These are phyloP conservation scores for Lepidonotus clava DNA, from an alignment of 2,888 invertebrate genomes.

Conservation along the genomic window DNA sequence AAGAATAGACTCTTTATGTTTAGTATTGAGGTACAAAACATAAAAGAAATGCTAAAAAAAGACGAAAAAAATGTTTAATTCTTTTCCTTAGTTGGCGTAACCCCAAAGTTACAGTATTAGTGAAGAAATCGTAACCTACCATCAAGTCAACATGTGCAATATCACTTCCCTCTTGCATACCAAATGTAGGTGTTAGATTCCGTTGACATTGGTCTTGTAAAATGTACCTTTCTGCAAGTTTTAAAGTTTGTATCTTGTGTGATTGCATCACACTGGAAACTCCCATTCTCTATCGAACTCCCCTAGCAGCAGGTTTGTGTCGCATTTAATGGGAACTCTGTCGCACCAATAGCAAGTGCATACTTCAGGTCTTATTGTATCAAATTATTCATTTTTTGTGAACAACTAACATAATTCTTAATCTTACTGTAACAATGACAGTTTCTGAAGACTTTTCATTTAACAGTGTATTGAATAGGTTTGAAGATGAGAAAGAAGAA, in stretches of 20 bases:
- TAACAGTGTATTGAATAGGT: no score
- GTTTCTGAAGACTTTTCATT: no score
- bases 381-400: no score
- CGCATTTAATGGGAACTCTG: no score
- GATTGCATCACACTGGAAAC: not conserved
- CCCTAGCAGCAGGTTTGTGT: not conserved
- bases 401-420: no score
- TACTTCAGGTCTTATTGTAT: no score
- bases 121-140: not conserved
- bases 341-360: no score
- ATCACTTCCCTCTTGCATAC: not conserved
- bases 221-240: not conserved
- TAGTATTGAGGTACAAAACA: slow-evolving; percentile 6
- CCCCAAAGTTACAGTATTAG: slow-evolving; percentile 20
- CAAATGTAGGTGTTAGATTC: not conserved
- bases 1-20: not conserved
- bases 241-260: not conserved
- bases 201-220: slow-evolving; percentile 13
- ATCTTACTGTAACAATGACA: no score
- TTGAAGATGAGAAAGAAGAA: no score
- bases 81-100: not conserved
- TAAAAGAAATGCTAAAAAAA: not conserved
- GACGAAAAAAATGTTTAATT: not conserved
- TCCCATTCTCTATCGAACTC: not conserved
- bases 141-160: not conserved